These are phyloP conservation scores for Leucoma salicis DNA, from an alignment of 2,888 invertebrate species.

Conservation along the genomic window DNA sequence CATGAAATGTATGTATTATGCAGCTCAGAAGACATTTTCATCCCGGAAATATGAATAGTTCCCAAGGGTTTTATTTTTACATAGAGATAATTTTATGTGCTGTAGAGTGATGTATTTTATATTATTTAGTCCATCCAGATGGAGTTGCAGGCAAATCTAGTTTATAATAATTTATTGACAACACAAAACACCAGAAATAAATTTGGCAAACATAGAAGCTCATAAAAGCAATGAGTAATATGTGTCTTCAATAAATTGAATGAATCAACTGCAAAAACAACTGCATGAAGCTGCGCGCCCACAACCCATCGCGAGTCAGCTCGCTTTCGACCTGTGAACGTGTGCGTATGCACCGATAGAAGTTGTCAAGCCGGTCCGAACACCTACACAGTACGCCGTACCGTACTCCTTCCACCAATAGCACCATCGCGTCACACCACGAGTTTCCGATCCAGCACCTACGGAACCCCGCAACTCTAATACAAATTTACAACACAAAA, in stretches of 20 bases:
- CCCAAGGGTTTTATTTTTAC: no score
- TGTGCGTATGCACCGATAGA: constrained; percentile 51
- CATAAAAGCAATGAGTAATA: constrained; percentile 20
- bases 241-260: constrained; percentile 34
- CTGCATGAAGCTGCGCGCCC: constrained; percentile 31
- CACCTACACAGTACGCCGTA: constrained; percentile 62
- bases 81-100: no score
- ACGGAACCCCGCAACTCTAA: constrained; percentile 3
- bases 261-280: constrained; percentile 53
- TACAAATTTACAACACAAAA: constrained; percentile 27
- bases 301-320: constrained; percentile 23
- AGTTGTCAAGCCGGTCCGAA: constrained; percentile 70
- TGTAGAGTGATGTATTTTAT: no score
- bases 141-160: no score
- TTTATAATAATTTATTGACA: no score
- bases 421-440: constrained; percentile 36
- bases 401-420: constrained; percentile 35
- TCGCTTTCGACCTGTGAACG: constrained; percentile 19
- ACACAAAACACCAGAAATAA: no score
- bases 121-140: no score
- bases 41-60: no score
- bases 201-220: no score
- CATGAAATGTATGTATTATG: no score
- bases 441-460: constrained; percentile 7
- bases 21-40: no score